Conservation (phyloP, 1,140 invertebrate species). For the Heliconius himera region DNA sequence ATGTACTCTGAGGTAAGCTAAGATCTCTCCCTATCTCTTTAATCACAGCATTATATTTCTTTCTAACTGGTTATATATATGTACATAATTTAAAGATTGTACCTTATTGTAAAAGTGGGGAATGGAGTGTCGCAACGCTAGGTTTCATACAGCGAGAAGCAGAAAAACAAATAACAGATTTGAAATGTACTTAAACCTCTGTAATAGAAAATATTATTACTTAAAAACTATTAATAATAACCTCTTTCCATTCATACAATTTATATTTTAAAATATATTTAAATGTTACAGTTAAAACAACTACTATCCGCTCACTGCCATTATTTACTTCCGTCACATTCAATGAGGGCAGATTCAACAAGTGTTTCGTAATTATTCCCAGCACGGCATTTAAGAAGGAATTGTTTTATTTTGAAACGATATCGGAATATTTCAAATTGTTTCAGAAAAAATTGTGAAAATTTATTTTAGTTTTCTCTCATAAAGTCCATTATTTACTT, state of each 20-base stretch:
- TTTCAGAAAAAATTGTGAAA: too few relatives aligned
- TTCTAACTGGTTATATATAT: too few relatives aligned
- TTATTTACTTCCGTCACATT: conserved; percentile 14
- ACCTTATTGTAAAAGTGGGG: too few relatives aligned
- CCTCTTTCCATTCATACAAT: neutral
- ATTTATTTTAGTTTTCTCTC: too few relatives aligned
- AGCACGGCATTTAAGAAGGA: conserved; percentile 15
- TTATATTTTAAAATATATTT: neutral
- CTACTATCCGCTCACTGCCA: neutral
- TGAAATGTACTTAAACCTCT: neutral
- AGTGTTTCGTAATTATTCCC: conserved; percentile 12
- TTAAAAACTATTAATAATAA: neutral
- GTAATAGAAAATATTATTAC: neutral
- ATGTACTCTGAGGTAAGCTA: too few relatives aligned
- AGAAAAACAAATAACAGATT: too few relatives aligned
- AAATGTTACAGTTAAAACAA: neutral
- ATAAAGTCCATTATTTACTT: too few relatives aligned
- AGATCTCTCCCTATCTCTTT: too few relatives aligned
- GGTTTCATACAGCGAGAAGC: too few relatives aligned
- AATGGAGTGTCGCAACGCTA: too few relatives aligned
- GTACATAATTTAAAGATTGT: too few relatives aligned
- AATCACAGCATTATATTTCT: too few relatives aligned
- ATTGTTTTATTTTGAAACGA: conserved; percentile 6
- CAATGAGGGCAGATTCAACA: conserved; percentile 15
- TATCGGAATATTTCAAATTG: neutral